These are phyloP conservation scores for Neoniphon sammara DNA, from an alignment of 2,797 vertebrate genomes.

Conservation along the genomic window DNA sequence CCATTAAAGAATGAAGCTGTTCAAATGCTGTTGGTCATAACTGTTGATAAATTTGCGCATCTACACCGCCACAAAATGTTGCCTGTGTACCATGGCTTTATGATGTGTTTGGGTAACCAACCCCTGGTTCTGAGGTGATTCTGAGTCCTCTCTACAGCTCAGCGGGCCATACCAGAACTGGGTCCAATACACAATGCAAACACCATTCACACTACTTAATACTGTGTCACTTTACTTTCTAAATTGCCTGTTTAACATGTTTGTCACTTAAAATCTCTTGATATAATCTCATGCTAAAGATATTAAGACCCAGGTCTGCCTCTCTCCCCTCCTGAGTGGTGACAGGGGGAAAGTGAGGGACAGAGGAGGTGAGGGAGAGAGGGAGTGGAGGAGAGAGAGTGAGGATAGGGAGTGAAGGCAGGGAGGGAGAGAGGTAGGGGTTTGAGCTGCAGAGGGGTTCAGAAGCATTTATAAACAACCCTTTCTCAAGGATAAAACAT, in stretches of 20 bases:
- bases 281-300: neutral
- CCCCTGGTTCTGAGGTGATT: slow-evolving; percentile 46
- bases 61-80: neutral
- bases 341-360: slow-evolving; percentile 36
- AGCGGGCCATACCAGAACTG: slow-evolving; percentile 63
- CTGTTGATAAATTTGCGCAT: neutral
- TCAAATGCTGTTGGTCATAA: neutral
- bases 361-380: slow-evolving; percentile 1
- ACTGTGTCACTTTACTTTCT: neutral
- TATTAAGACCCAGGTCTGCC: slow-evolving; percentile 69
- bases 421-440: slow-evolving; percentile 42
- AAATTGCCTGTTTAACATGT: neutral
- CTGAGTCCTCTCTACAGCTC: slow-evolving; percentile 72
- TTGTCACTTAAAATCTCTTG: neutral
- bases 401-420: slow-evolving; percentile 35
- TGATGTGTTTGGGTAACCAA: slow-evolving; percentile 65
- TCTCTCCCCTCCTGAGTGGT: slow-evolving; percentile 59
- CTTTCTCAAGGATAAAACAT: slow-evolving; percentile 50
- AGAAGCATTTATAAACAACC: slow-evolving; percentile 56
- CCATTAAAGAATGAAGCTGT: neutral
- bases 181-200: slow-evolving; percentile 50
- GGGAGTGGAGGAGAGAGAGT: neutral
- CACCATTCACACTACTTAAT: neutral
- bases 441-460: slow-evolving; percentile 76
- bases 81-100: slow-evolving; percentile 12